These are phyloP conservation scores for Stichodactyla mertensii DNA, from an alignment of 64 coral and sea anemone genomes.

Conservation along the genomic window DNA sequence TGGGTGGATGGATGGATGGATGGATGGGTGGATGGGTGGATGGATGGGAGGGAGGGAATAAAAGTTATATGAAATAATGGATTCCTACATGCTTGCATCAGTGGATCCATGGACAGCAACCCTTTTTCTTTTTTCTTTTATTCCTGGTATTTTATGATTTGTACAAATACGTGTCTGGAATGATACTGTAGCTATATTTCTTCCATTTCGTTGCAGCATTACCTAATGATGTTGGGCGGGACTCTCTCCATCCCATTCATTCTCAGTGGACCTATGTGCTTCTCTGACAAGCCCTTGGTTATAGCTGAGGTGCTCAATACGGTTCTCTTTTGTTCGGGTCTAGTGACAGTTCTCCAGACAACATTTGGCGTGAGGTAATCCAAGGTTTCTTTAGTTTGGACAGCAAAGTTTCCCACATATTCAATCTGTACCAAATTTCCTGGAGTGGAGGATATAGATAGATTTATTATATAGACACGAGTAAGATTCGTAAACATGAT, in stretches of 20 bases:
- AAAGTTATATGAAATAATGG: neutral
- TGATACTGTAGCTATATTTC: neutral
- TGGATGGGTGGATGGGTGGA: neutral
- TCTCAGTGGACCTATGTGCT: constrained; percentile 55
- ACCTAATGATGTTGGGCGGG: constrained; percentile 78
- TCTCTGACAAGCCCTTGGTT: constrained; percentile 45
- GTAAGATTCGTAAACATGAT: too few relatives aligned
- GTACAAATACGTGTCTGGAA: neutral
- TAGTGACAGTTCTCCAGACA: constrained; percentile 69
- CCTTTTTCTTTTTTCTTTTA: neutral
- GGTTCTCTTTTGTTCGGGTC: constrained; percentile 76
- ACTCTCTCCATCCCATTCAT: constrained; percentile 78
- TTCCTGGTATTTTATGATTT: neutral
- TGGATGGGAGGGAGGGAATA: neutral
- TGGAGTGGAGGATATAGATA: too few relatives aligned
- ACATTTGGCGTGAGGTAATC: constrained; percentile 74
- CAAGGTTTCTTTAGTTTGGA: too few relatives aligned
- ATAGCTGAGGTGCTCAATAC: constrained; percentile 72
- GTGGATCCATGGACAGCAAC: neutral
- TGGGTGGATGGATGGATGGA: neutral
- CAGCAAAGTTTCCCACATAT: too few relatives aligned
- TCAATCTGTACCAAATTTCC: too few relatives aligned
- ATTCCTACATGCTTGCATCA: neutral
- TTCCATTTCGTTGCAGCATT: constrained; percentile 47
- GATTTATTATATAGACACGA: too few relatives aligned